These are phyloP conservation scores for Spongilla lacustris DNA, from an alignment of 37 sponge, comb jelly and placozoan genomes.

Conservation along the genomic window DNA sequence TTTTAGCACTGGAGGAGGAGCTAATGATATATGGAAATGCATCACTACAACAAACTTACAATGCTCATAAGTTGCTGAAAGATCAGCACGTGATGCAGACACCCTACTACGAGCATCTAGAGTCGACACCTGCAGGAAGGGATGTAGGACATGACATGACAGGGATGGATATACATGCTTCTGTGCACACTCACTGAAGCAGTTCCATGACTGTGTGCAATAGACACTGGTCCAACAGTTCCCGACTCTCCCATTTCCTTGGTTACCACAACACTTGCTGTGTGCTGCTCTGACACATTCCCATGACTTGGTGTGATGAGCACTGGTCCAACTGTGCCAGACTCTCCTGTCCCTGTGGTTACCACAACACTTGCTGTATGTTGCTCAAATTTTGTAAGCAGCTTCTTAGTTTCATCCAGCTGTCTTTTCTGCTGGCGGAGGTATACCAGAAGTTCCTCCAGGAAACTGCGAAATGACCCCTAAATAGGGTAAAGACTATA, in stretches of 20 bases:
- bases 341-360: background rate
- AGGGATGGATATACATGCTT: background rate
- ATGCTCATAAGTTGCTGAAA: conserved; percentile 54
- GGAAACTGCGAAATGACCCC: conserved; percentile 56
- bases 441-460: conserved; percentile 70
- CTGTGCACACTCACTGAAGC: background rate
- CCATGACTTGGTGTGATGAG: conserved; percentile 2
- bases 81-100: conserved; percentile 16
- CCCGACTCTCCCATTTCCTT: conserved; percentile 20
- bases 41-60: conserved; percentile 26
- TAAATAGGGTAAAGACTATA: background rate
- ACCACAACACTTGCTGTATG: background rate
- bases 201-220: background rate
- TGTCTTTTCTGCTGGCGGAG: conserved; percentile 67
- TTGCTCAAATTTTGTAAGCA: conserved; percentile 40
- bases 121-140: background rate
- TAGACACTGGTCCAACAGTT: conserved; percentile 20
- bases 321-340: conserved; percentile 33
- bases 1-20: conserved; percentile 21
- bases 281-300: background rate
- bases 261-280: background rate
- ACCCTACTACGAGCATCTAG: background rate
- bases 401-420: conserved; percentile 63
- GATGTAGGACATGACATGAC: background rate
- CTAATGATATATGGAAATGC: background rate